Evolutionary conservation across 2,797 vertebrate species (phyloP).

Genomic region (Antennarius maculatus): DNA sequence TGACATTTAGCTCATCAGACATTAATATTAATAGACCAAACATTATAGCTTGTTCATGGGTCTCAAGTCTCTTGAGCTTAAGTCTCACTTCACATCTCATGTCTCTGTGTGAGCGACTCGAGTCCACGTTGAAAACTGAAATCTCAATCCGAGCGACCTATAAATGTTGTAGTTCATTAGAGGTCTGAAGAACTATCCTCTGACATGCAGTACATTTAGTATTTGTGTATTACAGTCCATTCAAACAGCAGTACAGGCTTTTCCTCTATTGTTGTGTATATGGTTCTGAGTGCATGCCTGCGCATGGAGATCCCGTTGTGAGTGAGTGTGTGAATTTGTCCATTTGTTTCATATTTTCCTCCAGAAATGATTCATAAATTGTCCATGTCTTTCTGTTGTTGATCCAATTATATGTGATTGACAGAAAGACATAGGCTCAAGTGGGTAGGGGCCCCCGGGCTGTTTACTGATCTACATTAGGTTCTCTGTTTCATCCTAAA

Average conservation of each 20-base stretch:
- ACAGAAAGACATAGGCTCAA: conserved; percentile 66
- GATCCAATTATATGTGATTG: conserved; percentile 82
- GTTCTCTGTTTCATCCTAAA: conserved; percentile 56
- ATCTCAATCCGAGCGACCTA: not conserved
- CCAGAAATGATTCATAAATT: conserved; percentile 69
- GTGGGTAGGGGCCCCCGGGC: conserved; percentile 59
- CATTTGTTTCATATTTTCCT: conserved; percentile 36
- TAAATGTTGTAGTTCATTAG: not conserved
- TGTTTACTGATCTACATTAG: conserved; percentile 74
- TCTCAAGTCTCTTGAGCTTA: too few relatives aligned
- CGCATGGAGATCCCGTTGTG: not conserved
- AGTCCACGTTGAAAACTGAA: too few relatives aligned
- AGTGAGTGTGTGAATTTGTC: conserved; percentile 3
- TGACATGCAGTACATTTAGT: not conserved
- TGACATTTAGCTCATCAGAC: too few relatives aligned
- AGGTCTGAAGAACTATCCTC: not conserved
- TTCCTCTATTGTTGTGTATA: not conserved
- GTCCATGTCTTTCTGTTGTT: conserved; percentile 60
- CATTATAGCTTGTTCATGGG: too few relatives aligned
- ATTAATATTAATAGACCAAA: too few relatives aligned
- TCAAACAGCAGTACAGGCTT: conserved; percentile 1
- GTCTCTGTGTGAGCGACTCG: too few relatives aligned
- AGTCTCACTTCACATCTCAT: too few relatives aligned
- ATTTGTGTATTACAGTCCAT: not conserved
- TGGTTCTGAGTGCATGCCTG: not conserved